These are phyloP conservation scores for Benitochromis conjunctus DNA, from an alignment of 2,113 vertebrate genomes.

Conservation along the genomic window DNA sequence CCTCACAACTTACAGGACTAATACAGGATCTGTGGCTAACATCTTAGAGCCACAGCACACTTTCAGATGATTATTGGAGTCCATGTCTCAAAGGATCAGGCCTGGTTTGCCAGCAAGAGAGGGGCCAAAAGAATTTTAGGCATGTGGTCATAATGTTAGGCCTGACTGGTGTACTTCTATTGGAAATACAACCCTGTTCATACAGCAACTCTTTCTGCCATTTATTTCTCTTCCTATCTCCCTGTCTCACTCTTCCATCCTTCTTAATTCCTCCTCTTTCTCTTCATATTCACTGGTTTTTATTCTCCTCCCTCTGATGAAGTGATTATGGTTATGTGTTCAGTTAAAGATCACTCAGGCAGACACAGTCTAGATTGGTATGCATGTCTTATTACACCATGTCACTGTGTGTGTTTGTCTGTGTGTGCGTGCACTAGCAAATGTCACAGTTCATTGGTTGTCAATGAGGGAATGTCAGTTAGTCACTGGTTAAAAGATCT, in stretches of 20 bases:
- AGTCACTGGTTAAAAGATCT: conserved; percentile 63
- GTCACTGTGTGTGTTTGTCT: conserved; percentile 17
- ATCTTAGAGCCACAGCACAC: accelerated
- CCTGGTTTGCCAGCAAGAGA: neutral
- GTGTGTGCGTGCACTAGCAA: neutral
- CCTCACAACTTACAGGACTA: neutral
- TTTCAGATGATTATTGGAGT: neutral
- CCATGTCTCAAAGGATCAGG: neutral
- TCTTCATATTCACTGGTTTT: conserved; percentile 45
- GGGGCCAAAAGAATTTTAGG: neutral
- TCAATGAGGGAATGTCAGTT: conserved; percentile 53
- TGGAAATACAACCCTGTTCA: neutral
- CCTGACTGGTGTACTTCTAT: accelerated
- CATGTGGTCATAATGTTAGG: neutral
- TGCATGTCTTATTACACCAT: conserved; percentile 89
- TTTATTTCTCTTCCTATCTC: neutral
- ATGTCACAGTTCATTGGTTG: conserved; percentile 58
- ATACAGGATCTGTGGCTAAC: neutral
- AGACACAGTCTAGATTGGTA: conserved; percentile 90
- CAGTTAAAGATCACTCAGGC: conserved; percentile 86
- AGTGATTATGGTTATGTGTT: conserved; percentile 89
- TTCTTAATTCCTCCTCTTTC: conserved; percentile 24
- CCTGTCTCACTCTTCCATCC: neutral
- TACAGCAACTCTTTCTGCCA: neutral
- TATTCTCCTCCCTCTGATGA: conserved; percentile 77